phyloP scores from a whole-genome alignment of 2,797 vertebrate genomes.

The Myioborus melanocephalus region DNA sequence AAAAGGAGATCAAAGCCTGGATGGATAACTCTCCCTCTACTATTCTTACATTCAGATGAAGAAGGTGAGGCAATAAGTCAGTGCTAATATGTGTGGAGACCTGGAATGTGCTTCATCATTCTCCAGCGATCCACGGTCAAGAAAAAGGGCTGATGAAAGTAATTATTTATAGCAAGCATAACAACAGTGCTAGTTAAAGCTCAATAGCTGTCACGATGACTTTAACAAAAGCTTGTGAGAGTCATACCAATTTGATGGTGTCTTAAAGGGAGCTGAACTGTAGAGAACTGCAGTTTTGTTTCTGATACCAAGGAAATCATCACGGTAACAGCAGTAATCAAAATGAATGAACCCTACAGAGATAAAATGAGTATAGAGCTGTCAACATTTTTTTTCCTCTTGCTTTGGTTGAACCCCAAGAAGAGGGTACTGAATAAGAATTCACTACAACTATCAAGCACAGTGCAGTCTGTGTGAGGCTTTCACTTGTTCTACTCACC shows the following conservation, averaged over 20 bases:
- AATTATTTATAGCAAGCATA: constrained; percentile 58
- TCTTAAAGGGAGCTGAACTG: constrained; percentile 24
- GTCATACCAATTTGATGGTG: not conserved
- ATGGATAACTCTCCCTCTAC: not conserved
- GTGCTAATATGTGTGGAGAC: constrained; percentile 1
- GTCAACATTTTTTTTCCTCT: not conserved
- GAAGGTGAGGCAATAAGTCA: constrained; percentile 41
- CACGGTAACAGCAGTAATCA: not conserved
- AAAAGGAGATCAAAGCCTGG: not conserved
- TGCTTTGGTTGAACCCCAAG: not conserved
- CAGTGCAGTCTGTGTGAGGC: not conserved
- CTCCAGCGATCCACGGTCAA: not conserved
- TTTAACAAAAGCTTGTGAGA: constrained; percentile 21
- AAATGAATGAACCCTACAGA: constrained; percentile 6
- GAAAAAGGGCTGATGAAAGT: constrained; percentile 20
- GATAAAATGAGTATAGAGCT: not conserved
- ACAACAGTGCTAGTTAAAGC: constrained; percentile 23
- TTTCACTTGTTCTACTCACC: not conserved
- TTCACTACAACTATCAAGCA: not conserved
- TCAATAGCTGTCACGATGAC: not conserved
- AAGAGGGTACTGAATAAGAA: not conserved
- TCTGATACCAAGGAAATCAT: constrained; percentile 3
- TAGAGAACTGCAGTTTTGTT: constrained; percentile 24
- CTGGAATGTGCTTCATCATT: constrained; percentile 39
- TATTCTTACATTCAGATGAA: not conserved